Percentiles rank a stretch among this genome's conserved stretches.
Evolutionary conservation across 2,113 vertebrate species (phyloP).

Genomic region (Catagonus wagneri): DNA sequence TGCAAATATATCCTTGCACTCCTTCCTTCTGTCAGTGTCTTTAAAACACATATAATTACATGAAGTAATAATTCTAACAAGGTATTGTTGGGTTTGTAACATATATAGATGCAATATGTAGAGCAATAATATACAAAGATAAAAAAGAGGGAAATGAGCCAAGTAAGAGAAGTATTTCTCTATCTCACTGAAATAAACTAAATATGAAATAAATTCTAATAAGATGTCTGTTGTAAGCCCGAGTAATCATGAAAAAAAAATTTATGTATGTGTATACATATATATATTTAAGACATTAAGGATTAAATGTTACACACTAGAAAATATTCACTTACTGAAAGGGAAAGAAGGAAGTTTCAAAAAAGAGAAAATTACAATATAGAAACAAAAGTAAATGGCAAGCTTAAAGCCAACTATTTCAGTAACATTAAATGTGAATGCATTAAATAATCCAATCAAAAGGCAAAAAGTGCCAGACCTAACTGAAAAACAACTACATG

Average conservation of each 20-base stretch:
- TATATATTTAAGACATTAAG: background rate
- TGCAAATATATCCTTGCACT: background rate
- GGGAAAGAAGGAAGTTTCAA: background rate
- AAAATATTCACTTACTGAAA: conserved; percentile 5
- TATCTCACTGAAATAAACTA: background rate
- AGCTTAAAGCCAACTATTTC: background rate
- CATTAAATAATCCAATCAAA: conserved; percentile 11
- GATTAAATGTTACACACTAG: background rate
- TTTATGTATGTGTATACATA: no score
- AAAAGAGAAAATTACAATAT: background rate
- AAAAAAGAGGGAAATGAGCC: background rate
- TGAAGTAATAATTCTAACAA: background rate
- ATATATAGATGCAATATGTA: background rate
- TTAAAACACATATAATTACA: conserved; percentile 31
- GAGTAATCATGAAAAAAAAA: background rate
- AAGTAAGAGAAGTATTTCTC: background rate
- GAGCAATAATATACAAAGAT: background rate
- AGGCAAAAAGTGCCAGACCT: background rate
- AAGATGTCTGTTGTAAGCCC: background rate
- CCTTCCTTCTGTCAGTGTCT: background rate
- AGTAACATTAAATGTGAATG: background rate
- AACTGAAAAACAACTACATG: background rate
- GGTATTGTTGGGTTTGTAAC: background rate
- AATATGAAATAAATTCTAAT: background rate
- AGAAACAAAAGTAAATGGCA: conserved; percentile 26